These are phyloP conservation scores for Strigamia maritima DNA, from an alignment of 2,888 invertebrate species.

Conservation along the genomic window DNA sequence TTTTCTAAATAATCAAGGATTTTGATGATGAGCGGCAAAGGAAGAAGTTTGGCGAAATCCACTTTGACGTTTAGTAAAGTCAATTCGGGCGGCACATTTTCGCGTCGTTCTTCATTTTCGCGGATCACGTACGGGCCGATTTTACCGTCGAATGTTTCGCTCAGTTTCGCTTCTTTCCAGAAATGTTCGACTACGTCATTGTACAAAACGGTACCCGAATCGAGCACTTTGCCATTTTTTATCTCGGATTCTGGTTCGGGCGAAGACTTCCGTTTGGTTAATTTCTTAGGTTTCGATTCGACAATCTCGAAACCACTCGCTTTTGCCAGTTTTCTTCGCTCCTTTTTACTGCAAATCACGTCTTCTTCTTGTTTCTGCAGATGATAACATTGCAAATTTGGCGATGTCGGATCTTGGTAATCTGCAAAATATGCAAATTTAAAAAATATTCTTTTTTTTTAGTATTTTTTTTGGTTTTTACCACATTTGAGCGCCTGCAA, in stretches of 20 bases:
- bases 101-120: not conserved
- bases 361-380: too few species aligned
- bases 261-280: too few species aligned
- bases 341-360: too few species aligned
- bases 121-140: not conserved
- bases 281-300: not conserved
- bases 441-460: too few species aligned
- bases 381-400: too few species aligned
- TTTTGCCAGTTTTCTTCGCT: too few species aligned
- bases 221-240: not conserved
- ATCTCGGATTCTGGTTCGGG: not conserved
- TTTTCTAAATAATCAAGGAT: not conserved
- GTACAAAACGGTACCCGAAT: not conserved
- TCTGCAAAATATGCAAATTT: too few species aligned
- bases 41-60: not conserved
- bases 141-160: not conserved
- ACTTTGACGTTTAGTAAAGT: not conserved
- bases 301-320: not conserved
- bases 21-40: not conserved
- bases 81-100: not conserved
- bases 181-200: not conserved
- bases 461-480: too few species aligned
- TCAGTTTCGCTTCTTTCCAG: not conserved
- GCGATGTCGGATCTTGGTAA: too few species aligned
- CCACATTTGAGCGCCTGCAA: too few species aligned